phyloP scores from a whole-genome alignment of 2,888 invertebrate genomes.

The Erpobdella octoculata region DNA sequence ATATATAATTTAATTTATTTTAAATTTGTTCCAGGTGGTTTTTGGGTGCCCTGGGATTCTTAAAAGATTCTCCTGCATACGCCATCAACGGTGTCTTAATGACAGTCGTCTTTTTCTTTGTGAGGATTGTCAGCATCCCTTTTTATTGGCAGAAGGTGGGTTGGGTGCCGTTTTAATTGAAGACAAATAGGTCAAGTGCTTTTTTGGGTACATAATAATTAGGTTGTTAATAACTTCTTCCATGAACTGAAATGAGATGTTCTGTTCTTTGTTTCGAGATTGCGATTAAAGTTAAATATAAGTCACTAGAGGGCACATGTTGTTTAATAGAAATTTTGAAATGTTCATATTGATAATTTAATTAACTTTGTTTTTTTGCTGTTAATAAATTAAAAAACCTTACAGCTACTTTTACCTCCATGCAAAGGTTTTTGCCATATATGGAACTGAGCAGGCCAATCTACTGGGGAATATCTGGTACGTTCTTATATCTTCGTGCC shows the following conservation, averaged over 20 bases:
- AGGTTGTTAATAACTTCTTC: no score
- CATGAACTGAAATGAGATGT: no score
- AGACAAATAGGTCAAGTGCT: background rate
- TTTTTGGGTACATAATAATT: no score
- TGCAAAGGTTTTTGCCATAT: slow-evolving; percentile 36
- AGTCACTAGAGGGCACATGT: no score
- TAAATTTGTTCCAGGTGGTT: slow-evolving; percentile 46
- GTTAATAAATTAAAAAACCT: background rate
- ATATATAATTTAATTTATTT: background rate
- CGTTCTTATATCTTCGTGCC: slow-evolving; percentile 46
- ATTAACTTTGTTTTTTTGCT: background rate
- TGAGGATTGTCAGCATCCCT: slow-evolving; percentile 47
- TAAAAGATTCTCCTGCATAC: slow-evolving; percentile 41
- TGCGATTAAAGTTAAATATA: no score
- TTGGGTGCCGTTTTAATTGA: background rate
- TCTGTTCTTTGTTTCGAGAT: no score
- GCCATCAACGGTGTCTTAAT: slow-evolving; percentile 48
- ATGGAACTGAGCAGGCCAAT: slow-evolving; percentile 41
- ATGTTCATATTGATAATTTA: background rate
- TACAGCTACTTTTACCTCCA: background rate
- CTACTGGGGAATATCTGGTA: slow-evolving; percentile 46
- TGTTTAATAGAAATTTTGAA: background rate
- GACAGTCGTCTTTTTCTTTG: slow-evolving; percentile 47
- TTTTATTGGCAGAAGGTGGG: slow-evolving; percentile 47
- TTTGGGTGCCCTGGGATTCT: slow-evolving; percentile 43